A percentile compares a stretch with the other conserved stretches of the same genome.
phyloP scores from a whole-genome alignment of 2,113 vertebrate species.

The Pseudorectes ferrugineus region DNA sequence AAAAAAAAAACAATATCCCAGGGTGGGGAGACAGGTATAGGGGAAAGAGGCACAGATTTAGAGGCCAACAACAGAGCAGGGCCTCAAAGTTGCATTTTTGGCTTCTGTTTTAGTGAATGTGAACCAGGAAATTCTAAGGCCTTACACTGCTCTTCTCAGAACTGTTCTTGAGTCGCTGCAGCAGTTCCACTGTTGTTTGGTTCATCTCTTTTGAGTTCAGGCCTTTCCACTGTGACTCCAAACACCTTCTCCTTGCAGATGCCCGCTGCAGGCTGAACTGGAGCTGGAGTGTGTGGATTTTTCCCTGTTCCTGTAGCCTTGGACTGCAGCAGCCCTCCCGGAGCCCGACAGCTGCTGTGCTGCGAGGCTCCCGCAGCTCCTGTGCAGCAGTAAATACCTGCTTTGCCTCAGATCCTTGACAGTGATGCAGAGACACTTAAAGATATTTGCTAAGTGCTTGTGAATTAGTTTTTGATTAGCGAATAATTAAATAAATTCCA shows the following conservation, averaged over 20 bases:
- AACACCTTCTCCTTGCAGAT: background rate
- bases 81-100: background rate
- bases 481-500: conserved; percentile 18
- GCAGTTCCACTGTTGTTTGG: background rate
- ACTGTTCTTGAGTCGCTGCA: background rate
- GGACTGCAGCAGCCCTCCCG: background rate
- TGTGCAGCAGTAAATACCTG: background rate
- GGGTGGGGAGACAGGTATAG: rapidly evolving
- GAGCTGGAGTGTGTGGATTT: background rate
- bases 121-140: background rate
- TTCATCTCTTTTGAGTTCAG: background rate
- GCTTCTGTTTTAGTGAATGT: background rate
- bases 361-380: background rate
- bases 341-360: background rate
- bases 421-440: background rate
- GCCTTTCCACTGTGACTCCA: background rate
- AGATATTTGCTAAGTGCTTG: background rate
- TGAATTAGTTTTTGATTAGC: conserved; percentile 15
- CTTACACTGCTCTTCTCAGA: background rate
- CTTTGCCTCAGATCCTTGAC: background rate
- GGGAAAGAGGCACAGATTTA: background rate
- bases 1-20: background rate
- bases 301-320: background rate
- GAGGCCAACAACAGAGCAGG: background rate
- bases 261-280: background rate